Evolutionary conservation across 2,888 invertebrate species (phyloP).

Genomic region (Trissonchulus latispiculum): DNA sequence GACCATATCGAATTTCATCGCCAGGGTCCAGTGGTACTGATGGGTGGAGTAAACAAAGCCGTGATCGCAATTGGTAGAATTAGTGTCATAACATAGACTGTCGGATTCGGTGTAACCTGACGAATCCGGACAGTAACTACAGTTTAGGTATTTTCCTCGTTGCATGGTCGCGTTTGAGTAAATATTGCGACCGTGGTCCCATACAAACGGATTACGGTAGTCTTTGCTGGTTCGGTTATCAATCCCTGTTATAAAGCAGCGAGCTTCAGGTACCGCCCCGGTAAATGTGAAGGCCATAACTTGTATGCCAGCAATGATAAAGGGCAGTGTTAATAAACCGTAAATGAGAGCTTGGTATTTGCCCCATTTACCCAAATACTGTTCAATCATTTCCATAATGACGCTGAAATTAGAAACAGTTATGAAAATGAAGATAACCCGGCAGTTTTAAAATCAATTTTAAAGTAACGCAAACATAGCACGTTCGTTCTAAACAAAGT

Average conservation of each 20-base stretch:
- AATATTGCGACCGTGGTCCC: no score
- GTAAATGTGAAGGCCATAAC: slow-evolving; percentile 20
- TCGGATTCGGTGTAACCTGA: neutral
- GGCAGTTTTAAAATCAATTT: no score
- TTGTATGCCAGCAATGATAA: neutral
- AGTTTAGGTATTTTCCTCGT: neutral
- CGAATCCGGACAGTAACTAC: neutral
- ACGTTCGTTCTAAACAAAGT: no score
- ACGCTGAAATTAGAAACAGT: neutral
- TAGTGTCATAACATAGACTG: neutral
- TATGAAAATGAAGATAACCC: no score
- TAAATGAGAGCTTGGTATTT: slow-evolving; percentile 20
- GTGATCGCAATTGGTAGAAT: slow-evolving; percentile 1
- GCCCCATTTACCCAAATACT: slow-evolving; percentile 23
- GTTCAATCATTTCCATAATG: slow-evolving; percentile 10
- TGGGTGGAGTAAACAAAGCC: neutral
- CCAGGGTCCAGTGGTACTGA: slow-evolving; percentile 9
- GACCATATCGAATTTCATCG: neutral
- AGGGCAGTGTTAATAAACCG: slow-evolving; percentile 16
- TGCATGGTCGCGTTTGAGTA: neutral
- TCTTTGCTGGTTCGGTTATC: slow-evolving; percentile 2
- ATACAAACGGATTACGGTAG: no score
- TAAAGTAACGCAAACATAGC: no score
- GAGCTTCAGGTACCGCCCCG: slow-evolving; percentile 8
- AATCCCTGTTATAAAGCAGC: slow-evolving; percentile 7